phyloP scores from a whole-genome alignment of 2,888 invertebrate genomes.

The Thera britannica region DNA sequence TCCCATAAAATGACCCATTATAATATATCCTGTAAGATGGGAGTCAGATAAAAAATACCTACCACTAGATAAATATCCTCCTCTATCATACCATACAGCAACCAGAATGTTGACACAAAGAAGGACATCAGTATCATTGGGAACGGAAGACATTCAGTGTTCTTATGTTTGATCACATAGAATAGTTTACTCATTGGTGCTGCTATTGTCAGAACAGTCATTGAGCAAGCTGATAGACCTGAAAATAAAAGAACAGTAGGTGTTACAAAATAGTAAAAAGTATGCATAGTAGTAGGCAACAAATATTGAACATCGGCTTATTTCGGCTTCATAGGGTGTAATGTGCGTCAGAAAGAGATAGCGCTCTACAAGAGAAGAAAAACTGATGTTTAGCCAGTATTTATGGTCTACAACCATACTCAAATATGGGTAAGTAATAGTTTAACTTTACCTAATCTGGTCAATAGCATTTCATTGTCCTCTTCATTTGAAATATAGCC shows the following conservation, averaged over 20 bases:
- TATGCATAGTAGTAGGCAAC: background rate
- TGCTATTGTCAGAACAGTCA: conserved; percentile 92
- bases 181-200: conserved; percentile 92
- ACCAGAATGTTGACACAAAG: conserved; percentile 93
- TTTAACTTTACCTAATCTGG: conserved; percentile 84
- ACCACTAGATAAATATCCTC: conserved; percentile 93
- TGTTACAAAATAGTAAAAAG: background rate
- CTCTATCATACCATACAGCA: conserved; percentile 91
- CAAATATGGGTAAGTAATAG: background rate
- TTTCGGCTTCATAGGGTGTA: too few relatives aligned
- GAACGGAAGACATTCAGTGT: conserved; percentile 94
- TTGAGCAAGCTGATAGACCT: conserved; percentile 87
- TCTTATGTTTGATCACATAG: conserved; percentile 91
- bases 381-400: too few relatives aligned
- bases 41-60: conserved; percentile 28
- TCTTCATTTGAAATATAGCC: conserved; percentile 85
- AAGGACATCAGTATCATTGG: conserved; percentile 94
- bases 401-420: too few relatives aligned
- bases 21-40: too few relatives aligned
- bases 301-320: too few relatives aligned
- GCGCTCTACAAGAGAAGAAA: too few relatives aligned
- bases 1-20: too few relatives aligned
- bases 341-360: too few relatives aligned
- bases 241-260: conserved; percentile 46
- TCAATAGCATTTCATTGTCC: conserved; percentile 80